A percentile compares a stretch with the other conserved stretches of the same genome.
phyloP scores from a whole-genome alignment of 2,113 vertebrate species.

The Dromaius novaehollandiae region DNA sequence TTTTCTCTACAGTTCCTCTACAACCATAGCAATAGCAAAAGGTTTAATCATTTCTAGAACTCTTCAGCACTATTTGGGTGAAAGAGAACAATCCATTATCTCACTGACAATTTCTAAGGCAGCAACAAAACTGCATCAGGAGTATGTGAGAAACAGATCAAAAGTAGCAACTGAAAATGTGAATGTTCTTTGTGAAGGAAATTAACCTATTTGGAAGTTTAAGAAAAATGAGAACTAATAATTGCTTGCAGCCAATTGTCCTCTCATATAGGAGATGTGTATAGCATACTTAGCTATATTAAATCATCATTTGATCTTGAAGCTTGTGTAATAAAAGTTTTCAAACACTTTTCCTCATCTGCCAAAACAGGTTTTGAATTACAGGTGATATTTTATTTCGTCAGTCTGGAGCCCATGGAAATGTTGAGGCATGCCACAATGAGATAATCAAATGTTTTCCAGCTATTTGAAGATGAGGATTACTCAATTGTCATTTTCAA shows the following conservation, averaged over 20 bases:
- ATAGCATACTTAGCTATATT: slow-evolving; percentile 47
- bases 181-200: neutral
- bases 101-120: neutral
- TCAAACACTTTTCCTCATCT: slow-evolving; percentile 41
- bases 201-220: neutral
- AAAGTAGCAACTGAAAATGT: neutral
- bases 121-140: neutral
- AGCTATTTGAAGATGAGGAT: slow-evolving; percentile 56
- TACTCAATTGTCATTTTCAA: slow-evolving; percentile 64
- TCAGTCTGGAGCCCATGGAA: slow-evolving; percentile 55
- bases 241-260: slow-evolving; percentile 22
- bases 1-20: neutral
- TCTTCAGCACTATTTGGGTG: neutral
- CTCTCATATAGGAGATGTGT: neutral
- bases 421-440: slow-evolving; percentile 41
- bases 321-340: slow-evolving; percentile 54
- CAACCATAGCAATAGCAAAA: neutral
- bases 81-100: neutral
- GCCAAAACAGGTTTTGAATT: slow-evolving; percentile 68
- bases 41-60: neutral
- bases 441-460: slow-evolving; percentile 38
- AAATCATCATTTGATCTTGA: slow-evolving; percentile 58
- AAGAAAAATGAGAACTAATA: neutral
- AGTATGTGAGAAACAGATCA: neutral
- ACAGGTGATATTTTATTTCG: slow-evolving; percentile 68